These are phyloP conservation scores for Rhynchonycteris naso DNA, from an alignment of 2,797 vertebrate species.

Conservation along the genomic window DNA sequence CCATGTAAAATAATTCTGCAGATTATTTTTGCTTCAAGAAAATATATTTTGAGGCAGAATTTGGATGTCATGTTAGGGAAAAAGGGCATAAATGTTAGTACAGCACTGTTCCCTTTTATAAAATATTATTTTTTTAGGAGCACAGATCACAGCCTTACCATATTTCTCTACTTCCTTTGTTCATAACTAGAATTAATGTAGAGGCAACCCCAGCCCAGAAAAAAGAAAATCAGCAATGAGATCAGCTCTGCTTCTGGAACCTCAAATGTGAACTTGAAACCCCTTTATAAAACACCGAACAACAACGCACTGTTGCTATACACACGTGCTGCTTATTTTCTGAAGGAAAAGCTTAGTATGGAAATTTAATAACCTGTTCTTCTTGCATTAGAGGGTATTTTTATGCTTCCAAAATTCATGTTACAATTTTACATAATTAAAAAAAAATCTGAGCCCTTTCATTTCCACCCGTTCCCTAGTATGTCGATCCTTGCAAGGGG, in stretches of 20 bases:
- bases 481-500: slow-evolving; percentile 20
- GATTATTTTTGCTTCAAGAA: background rate
- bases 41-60: background rate
- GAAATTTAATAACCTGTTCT: slow-evolving; percentile 13
- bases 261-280: slow-evolving; percentile 6
- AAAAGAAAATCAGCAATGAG: slow-evolving; percentile 31
- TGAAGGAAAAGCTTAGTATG: slow-evolving; percentile 46
- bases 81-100: background rate
- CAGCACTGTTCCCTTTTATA: background rate
- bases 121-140: background rate
- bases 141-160: background rate
- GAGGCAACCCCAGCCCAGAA: background rate
- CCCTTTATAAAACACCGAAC: slow-evolving; percentile 46
- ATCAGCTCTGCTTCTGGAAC: slow-evolving; percentile 40
- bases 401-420: slow-evolving; percentile 54
- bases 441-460: slow-evolving; percentile 3
- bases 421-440: slow-evolving; percentile 43
- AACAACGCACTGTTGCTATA: slow-evolving; percentile 52
- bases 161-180: background rate
- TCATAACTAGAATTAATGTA: slow-evolving; percentile 21
- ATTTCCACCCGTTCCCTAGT: slow-evolving; percentile 57
- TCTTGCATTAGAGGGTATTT: slow-evolving; percentile 42
- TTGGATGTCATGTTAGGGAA: background rate
- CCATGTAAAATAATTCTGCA: slow-evolving; percentile 2
- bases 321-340: slow-evolving; percentile 65